Conservation (phyloP, 1,140 invertebrate species). For the Riptortus pedestris region DNA sequence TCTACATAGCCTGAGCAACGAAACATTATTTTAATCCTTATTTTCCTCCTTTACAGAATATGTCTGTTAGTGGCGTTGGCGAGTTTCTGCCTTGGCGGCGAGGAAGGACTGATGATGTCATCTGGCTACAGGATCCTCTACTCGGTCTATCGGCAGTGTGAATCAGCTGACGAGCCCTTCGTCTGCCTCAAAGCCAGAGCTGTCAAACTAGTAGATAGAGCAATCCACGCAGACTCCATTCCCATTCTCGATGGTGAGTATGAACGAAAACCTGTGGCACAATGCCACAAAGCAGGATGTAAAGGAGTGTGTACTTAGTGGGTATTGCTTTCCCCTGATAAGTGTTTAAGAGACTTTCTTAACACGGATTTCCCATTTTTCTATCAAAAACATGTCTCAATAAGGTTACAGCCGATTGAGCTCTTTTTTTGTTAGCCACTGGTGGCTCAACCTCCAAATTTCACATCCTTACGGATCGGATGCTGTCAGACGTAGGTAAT, state of each 20-base stretch:
- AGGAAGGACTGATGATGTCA: slow-evolving; percentile 21
- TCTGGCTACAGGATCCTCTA: slow-evolving; percentile 36
- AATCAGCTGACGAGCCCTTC: slow-evolving; percentile 46
- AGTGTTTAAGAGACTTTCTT: too few species aligned
- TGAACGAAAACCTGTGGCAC: too few species aligned
- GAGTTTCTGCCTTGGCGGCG: slow-evolving; percentile 12
- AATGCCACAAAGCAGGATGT: slow-evolving; percentile 33
- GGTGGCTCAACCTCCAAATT: too few species aligned
- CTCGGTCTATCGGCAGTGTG: slow-evolving; percentile 50
- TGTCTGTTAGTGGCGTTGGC: background rate
- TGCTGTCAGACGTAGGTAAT: too few species aligned
- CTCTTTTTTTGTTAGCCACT: too few species aligned
- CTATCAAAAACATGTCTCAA: too few species aligned
- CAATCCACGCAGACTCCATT: slow-evolving; percentile 48
- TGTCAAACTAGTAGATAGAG: slow-evolving; percentile 49
- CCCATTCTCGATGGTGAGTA: slow-evolving; percentile 50
- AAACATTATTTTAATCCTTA: background rate
- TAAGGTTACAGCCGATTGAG: too few species aligned
- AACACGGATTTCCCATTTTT: too few species aligned
- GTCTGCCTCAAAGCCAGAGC: slow-evolving; percentile 58
- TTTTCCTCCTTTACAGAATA: background rate
- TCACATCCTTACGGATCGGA: too few species aligned
- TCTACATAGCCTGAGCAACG: too few species aligned
- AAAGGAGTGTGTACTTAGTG: background rate
- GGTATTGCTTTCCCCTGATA: too few species aligned